Conservation (phyloP, 2,797 vertebrate species). For the Catamblyrhynchus diadema region DNA sequence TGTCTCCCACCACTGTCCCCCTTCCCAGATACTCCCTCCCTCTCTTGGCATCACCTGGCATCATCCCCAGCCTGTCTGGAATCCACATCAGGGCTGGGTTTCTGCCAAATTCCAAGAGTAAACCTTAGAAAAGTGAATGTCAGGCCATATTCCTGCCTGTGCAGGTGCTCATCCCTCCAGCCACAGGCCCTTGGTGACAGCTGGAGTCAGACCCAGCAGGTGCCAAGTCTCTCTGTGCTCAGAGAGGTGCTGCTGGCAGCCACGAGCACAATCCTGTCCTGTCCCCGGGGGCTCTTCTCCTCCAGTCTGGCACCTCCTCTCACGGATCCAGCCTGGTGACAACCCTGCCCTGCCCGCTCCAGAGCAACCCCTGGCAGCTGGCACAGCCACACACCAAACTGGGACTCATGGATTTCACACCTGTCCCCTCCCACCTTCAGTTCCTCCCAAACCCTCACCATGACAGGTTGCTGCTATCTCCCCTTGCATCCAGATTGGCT, state of each 20-base stretch:
- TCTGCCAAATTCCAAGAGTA: neutral
- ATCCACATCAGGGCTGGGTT: neutral
- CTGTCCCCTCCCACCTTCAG: neutral
- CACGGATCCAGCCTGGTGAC: fast-evolving
- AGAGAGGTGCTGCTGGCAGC: neutral
- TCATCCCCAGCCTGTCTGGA: neutral
- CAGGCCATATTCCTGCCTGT: fast-evolving
- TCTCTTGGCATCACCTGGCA: neutral
- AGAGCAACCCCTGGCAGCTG: fast-evolving
- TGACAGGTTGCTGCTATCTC: neutral
- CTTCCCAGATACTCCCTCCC: neutral
- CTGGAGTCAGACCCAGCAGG: neutral
- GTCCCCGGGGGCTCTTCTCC: neutral
- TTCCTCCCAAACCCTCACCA: neutral
- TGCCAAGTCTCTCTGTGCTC: neutral
- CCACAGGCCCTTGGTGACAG: neutral
- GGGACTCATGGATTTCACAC: neutral
- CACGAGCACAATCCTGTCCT: neutral
- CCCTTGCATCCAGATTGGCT: neutral
- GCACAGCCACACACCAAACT: fast-evolving
- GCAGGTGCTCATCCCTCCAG: neutral
- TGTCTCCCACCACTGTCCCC: fast-evolving
- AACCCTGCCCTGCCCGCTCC: neutral
- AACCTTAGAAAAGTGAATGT: neutral
- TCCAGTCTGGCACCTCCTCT: constrained; percentile 4